Evolutionary conservation across 2,113 vertebrate genomes (phyloP).

Genomic region (Myotis brandtii): DNA sequence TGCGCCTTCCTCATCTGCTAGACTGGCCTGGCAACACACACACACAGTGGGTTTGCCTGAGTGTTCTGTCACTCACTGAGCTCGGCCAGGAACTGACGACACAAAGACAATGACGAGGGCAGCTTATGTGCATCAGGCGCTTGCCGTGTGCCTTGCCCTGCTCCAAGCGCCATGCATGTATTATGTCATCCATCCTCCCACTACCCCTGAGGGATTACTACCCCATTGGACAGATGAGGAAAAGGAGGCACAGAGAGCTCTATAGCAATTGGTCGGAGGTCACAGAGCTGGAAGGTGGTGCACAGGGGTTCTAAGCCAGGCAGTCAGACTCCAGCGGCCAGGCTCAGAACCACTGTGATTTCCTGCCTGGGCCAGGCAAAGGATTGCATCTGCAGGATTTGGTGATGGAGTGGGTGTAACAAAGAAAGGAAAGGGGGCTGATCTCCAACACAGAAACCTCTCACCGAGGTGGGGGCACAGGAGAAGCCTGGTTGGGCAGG

Average conservation of each 20-base stretch:
- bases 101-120: not conserved
- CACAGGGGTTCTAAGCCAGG: not conserved
- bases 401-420: not conserved
- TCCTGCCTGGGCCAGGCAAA: not conserved
- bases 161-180: not conserved
- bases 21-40: not conserved
- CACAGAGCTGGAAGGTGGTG: not conserved
- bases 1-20: not conserved
- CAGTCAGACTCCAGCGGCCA: not conserved
- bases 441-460: not conserved
- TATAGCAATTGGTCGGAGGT: not conserved
- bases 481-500: not conserved
- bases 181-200: not conserved
- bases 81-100: not conserved
- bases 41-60: not conserved
- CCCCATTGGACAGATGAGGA: not conserved
- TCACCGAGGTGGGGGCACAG: not conserved
- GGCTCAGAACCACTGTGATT: not conserved
- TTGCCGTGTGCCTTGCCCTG: not conserved
- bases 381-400: not conserved
- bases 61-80: not conserved
- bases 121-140: accelerated
- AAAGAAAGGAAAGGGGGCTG: not conserved
- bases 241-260: not conserved
- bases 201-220: not conserved